Evolutionary conservation across 2,888 invertebrate species (phyloP).

Genomic region (Xestia sexstrigata): DNA sequence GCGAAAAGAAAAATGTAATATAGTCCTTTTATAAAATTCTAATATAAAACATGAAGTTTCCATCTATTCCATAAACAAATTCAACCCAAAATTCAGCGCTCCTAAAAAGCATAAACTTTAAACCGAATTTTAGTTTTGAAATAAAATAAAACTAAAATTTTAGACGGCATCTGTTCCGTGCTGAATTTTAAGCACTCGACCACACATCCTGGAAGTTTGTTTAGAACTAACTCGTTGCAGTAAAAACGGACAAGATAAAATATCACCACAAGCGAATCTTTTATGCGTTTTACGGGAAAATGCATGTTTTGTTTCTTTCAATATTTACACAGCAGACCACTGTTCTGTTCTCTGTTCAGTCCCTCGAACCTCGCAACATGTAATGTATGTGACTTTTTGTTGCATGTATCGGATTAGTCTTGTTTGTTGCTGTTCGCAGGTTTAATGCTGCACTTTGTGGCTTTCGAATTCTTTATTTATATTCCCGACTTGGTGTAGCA

Average conservation of each 20-base stretch:
- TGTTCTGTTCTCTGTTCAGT: slow-evolving; percentile 3
- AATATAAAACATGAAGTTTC: slow-evolving; percentile 34
- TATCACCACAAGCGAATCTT: slow-evolving; percentile 70
- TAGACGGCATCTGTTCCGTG: slow-evolving; percentile 76
- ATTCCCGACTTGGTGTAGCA: neutral
- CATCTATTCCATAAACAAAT: slow-evolving; percentile 40
- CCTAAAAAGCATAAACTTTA: slow-evolving; percentile 72
- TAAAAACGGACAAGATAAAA: slow-evolving; percentile 80
- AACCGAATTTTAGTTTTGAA: slow-evolving; percentile 68
- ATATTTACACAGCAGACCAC: slow-evolving; percentile 62
- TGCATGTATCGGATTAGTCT: slow-evolving; percentile 12
- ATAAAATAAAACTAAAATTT: slow-evolving; percentile 78
- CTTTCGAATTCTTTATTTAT: neutral
- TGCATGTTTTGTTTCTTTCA: slow-evolving; percentile 59
- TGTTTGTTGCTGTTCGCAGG: slow-evolving; percentile 23
- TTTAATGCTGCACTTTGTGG: slow-evolving; percentile 25
- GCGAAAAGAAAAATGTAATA: neutral
- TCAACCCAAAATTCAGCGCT: slow-evolving; percentile 45
- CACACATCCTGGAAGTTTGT: slow-evolving; percentile 81
- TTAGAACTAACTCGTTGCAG: slow-evolving; percentile 80
- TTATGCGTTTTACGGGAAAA: slow-evolving; percentile 60
- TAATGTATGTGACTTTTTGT: slow-evolving; percentile 25
- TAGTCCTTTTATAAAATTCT: slow-evolving; percentile 4
- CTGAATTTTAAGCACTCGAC: slow-evolving; percentile 78
- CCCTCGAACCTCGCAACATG: slow-evolving; percentile 16